phyloP scores from a whole-genome alignment of 2,797 vertebrate genomes.

The Crenuchus spilurus region DNA sequence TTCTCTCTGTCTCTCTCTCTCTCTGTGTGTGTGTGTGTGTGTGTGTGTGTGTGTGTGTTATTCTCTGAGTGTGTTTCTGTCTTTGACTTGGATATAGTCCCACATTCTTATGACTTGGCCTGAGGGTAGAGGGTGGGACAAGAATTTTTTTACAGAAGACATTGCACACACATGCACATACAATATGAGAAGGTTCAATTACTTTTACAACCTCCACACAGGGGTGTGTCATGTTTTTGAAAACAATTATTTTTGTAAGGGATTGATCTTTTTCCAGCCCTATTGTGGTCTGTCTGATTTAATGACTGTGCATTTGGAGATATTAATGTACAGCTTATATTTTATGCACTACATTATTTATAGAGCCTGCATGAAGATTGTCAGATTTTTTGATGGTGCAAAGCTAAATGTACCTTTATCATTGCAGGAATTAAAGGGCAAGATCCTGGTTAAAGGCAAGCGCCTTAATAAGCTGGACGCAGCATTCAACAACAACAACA shows the following conservation, averaged over 20 bases:
- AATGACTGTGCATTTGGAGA: too few relatives aligned
- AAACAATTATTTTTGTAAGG: too few relatives aligned
- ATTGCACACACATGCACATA: neutral
- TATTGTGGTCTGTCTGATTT: too few relatives aligned
- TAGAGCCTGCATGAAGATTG: too few relatives aligned
- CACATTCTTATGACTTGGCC: conserved; percentile 27
- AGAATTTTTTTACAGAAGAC: conserved; percentile 2
- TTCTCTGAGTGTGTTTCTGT: neutral
- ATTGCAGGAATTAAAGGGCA: conserved; percentile 87
- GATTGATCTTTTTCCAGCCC: too few relatives aligned
- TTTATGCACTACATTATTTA: too few relatives aligned
- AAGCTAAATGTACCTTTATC: conserved; percentile 2
- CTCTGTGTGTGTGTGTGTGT: neutral
- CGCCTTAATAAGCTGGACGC: conserved; percentile 86
- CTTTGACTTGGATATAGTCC: conserved; percentile 18
- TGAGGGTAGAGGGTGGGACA: conserved; percentile 3
- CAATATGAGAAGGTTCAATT: conserved; percentile 20
- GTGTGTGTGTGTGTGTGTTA: too few relatives aligned
- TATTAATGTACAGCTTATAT: too few relatives aligned
- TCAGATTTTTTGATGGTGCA: conserved; percentile 8
- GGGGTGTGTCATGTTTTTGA: conserved; percentile 19
- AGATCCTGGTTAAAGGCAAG: conserved; percentile 93
- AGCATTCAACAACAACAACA: conserved; percentile 59
- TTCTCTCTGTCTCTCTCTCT: conserved; percentile 2
- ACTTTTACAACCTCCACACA: neutral